Conservation (phyloP, 2,888 invertebrate genomes). For the Nephrotoma guestfalica region DNA sequence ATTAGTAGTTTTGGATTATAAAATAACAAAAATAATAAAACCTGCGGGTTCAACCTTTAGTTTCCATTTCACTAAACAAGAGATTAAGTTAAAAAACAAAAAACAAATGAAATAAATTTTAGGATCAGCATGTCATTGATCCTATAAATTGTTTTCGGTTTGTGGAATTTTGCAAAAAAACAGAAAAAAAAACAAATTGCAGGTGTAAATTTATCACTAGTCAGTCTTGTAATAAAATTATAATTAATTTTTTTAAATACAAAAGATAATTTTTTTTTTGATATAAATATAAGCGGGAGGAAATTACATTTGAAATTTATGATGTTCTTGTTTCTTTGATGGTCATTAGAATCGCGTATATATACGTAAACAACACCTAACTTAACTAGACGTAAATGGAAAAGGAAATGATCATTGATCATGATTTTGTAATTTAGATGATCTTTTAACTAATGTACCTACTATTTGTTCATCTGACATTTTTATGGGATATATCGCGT, state of each 20-base stretch:
- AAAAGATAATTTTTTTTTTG: not conserved
- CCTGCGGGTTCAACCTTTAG: not conserved
- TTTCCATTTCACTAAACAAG: not conserved
- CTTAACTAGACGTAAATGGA: not conserved
- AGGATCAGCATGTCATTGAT: not conserved
- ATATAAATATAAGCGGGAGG: not conserved
- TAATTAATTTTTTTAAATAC: not conserved
- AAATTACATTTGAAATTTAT: not conserved
- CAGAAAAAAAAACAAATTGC: not conserved
- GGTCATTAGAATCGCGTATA: not conserved
- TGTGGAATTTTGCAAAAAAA: not conserved
- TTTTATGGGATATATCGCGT: not conserved
- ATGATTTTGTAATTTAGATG: not conserved
- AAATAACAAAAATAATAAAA: not conserved
- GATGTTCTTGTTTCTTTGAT: not conserved
- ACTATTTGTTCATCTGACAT: not conserved
- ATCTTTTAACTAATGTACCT: not conserved
- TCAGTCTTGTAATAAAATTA: not conserved
- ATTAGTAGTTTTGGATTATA: not conserved
- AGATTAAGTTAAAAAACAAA: not conserved
- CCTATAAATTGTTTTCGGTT: not conserved
- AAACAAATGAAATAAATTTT: not conserved
- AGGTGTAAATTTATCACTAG: not conserved
- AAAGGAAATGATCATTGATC: not conserved
- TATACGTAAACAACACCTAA: not conserved